Evolutionary conservation across 2,797 vertebrate species (phyloP).

Genomic region (Acanthurus tractus): DNA sequence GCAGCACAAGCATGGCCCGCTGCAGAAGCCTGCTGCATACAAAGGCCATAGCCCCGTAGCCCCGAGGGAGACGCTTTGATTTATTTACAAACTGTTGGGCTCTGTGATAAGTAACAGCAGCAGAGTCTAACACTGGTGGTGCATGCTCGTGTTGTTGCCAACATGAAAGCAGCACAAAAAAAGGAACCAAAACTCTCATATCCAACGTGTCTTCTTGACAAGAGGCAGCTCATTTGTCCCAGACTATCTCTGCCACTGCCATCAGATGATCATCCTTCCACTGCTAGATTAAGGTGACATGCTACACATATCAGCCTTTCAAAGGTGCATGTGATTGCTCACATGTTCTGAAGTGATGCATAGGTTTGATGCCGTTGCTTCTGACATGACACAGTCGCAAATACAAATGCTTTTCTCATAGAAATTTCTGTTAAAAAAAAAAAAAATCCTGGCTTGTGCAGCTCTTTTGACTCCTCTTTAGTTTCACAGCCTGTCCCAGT

Average conservation of each 20-base stretch:
- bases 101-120: slow-evolving; percentile 65
- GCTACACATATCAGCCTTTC: slow-evolving; percentile 36
- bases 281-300: slow-evolving; percentile 59
- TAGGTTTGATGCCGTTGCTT: slow-evolving; percentile 48
- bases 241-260: slow-evolving; percentile 45
- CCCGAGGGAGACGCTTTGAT: slow-evolving; percentile 70
- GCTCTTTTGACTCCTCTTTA: slow-evolving; percentile 7
- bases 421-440: slow-evolving; percentile 29
- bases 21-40: slow-evolving; percentile 63
- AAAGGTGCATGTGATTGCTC: slow-evolving; percentile 51
- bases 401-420: slow-evolving; percentile 40
- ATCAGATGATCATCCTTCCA: slow-evolving; percentile 57
- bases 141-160: slow-evolving; percentile 49
- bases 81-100: slow-evolving; percentile 73
- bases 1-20: slow-evolving; percentile 47
- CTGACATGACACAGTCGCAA: slow-evolving; percentile 57
- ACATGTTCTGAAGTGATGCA: slow-evolving; percentile 55
- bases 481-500: slow-evolving; percentile 11
- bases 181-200: slow-evolving; percentile 48
- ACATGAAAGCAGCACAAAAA: slow-evolving; percentile 62
- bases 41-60: slow-evolving; percentile 56
- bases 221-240: slow-evolving; percentile 71
- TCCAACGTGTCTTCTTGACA: slow-evolving; percentile 52
- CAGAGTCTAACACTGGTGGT: slow-evolving; percentile 55
- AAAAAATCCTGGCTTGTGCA: slow-evolving; percentile 21